These are phyloP conservation scores for Agriopis aurantiaria DNA, from an alignment of 2,888 invertebrate species.

Conservation along the genomic window DNA sequence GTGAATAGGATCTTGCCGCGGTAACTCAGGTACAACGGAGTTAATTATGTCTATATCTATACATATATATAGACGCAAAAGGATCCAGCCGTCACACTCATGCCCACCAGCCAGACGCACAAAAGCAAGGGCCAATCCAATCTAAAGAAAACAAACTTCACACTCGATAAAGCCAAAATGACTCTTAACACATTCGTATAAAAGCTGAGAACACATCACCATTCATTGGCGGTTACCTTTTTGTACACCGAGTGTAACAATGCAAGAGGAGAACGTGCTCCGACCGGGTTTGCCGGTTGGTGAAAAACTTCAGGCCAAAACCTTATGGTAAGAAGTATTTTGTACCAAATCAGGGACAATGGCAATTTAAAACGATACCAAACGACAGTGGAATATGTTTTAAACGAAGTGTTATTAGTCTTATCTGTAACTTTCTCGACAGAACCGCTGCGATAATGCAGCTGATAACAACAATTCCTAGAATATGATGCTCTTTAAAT, in stretches of 20 bases:
- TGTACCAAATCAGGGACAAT: slow-evolving; percentile 48
- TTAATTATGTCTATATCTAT: slow-evolving; percentile 77
- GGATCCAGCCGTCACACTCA: slow-evolving; percentile 82
- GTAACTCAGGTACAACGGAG: slow-evolving; percentile 79
- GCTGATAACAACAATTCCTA: slow-evolving; percentile 69
- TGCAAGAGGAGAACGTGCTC: slow-evolving; percentile 83
- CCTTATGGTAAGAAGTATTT: slow-evolving; percentile 50
- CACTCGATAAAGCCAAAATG: slow-evolving; percentile 59
- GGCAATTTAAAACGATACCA: slow-evolving; percentile 29
- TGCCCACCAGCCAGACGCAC: slow-evolving; percentile 76
- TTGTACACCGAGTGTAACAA: slow-evolving; percentile 62
- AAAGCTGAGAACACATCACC: slow-evolving; percentile 65
- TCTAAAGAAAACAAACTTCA: slow-evolving; percentile 65
- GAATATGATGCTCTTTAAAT: slow-evolving; percentile 59
- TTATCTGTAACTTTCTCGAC: slow-evolving; percentile 46
- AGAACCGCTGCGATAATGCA: slow-evolving; percentile 61
- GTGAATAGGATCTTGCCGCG: slow-evolving; percentile 59
- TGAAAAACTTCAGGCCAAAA: slow-evolving; percentile 66
- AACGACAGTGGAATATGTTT: slow-evolving; percentile 32
- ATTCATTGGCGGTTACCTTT: slow-evolving; percentile 58
- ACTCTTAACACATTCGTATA: slow-evolving; percentile 62
- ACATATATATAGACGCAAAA: slow-evolving; percentile 73
- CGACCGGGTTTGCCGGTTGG: slow-evolving; percentile 78
- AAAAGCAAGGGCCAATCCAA: slow-evolving; percentile 73
- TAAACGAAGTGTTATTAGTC: slow-evolving; percentile 34